phyloP scores from a whole-genome alignment of 2,113 vertebrate species.

The human region DNA sequence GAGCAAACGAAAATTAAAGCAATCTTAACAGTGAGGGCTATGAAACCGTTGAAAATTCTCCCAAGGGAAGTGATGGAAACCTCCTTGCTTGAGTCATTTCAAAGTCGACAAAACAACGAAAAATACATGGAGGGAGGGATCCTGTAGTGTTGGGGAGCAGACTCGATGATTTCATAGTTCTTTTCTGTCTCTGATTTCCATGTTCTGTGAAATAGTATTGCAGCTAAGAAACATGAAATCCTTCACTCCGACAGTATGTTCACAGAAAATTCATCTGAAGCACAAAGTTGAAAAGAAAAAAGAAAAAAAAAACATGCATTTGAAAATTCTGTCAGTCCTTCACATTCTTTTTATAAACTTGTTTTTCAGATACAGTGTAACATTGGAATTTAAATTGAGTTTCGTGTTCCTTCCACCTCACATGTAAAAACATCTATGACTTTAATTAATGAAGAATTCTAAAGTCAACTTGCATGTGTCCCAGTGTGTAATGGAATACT shows the following conservation, averaged over 20 bases:
- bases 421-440: not conserved
- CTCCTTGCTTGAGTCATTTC: conserved; percentile 59
- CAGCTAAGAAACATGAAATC: conserved; percentile 27
- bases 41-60: conserved; percentile 59
- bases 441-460: not conserved
- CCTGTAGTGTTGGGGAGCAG: not conserved
- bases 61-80: conserved; percentile 50
- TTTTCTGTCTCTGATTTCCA: conserved; percentile 44
- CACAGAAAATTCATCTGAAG: not conserved
- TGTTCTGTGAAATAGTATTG: conserved; percentile 34
- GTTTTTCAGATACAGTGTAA: not conserved
- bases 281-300: not conserved
- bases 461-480: not conserved
- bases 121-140: conserved; percentile 47
- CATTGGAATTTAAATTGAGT: not conserved
- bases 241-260: not conserved
- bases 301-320: not conserved
- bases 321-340: not conserved
- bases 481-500: not conserved
- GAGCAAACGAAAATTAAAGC: conserved; percentile 52
- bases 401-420: not conserved
- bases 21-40: conserved; percentile 33
- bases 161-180: not conserved
- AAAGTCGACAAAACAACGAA: conserved; percentile 45
- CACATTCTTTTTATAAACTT: not conserved